phyloP scores from a whole-genome alignment of 2,888 invertebrate species.

The Orthonychiurus folsomi region DNA sequence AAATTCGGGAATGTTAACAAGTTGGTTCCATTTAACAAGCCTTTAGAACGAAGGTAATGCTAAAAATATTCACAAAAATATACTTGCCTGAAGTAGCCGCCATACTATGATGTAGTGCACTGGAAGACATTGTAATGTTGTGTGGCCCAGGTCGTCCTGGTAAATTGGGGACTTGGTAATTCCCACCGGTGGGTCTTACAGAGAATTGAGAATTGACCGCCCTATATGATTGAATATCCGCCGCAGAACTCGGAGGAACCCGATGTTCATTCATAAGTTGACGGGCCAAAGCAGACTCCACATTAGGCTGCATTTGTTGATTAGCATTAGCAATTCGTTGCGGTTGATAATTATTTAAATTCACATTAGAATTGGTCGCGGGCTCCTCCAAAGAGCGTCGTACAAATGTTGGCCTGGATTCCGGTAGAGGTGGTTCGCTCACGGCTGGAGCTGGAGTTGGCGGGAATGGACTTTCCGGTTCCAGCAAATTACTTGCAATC shows the following conservation, averaged over 20 bases:
- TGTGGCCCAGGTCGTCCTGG: too few species aligned
- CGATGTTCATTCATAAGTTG: conserved; percentile 2
- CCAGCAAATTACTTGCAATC: conserved; percentile 22
- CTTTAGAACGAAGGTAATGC: too few species aligned
- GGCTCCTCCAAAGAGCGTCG: neutral
- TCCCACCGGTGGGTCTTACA: too few species aligned
- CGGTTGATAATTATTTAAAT: neutral
- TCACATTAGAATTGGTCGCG: neutral
- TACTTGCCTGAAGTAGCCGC: too few species aligned
- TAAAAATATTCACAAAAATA: too few species aligned
- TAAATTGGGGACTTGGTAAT: too few species aligned
- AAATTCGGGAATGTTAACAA: neutral
- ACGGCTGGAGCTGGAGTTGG: neutral
- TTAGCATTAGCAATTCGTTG: neutral
- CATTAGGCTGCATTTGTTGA: neutral
- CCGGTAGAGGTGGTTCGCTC: neutral
- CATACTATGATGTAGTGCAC: too few species aligned
- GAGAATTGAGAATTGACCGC: too few species aligned
- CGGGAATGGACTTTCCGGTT: conserved; percentile 37
- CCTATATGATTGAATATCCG: too few species aligned
- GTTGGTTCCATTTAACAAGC: neutral
- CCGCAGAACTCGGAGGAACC: neutral
- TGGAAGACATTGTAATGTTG: too few species aligned
- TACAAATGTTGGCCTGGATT: neutral
- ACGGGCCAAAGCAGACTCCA: neutral